Percentiles rank a stretch among this genome's conserved stretches.
phyloP scores from a whole-genome alignment of 2,888 invertebrate species.

The Habroteleia sp. region DNA sequence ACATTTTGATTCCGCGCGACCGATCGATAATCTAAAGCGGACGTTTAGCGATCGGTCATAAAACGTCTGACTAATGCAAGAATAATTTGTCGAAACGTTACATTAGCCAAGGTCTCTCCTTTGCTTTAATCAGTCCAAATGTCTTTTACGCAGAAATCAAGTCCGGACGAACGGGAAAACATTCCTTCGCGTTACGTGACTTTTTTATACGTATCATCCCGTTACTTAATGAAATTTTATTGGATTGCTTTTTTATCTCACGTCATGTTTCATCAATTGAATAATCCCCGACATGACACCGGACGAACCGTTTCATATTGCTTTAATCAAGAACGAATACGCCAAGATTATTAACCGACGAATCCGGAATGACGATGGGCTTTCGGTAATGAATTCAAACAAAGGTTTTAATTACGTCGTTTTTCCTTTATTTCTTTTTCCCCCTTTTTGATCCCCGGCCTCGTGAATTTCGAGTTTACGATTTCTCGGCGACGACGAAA shows the following conservation, averaged over 20 bases:
- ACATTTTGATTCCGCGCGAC: not conserved
- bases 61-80: slow-evolving; percentile 7
- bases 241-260: slow-evolving; percentile 42
- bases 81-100: slow-evolving; percentile 8
- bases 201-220: slow-evolving; percentile 49
- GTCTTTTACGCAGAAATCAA: slow-evolving; percentile 37
- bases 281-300: slow-evolving; percentile 39
- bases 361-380: slow-evolving; percentile 8
- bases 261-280: slow-evolving; percentile 47
- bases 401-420: slow-evolving; percentile 11
- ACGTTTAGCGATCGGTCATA: not conserved
- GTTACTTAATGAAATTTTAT: slow-evolving; percentile 56
- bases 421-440: not conserved
- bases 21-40: not conserved
- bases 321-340: slow-evolving; percentile 38
- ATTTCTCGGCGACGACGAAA: slow-evolving; percentile 9
- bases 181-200: slow-evolving; percentile 41
- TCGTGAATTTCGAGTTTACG: slow-evolving; percentile 24
- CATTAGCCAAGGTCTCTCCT: not conserved
- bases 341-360: slow-evolving; percentile 27
- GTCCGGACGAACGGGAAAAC: slow-evolving; percentile 22
- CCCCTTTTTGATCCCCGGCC: not conserved
- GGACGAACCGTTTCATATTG: slow-evolving; percentile 14
- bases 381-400: slow-evolving; percentile 17
- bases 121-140: slow-evolving; percentile 18